Evolutionary conservation across 1,140 invertebrate species (phyloP).

Genomic region (Atta texana): DNA sequence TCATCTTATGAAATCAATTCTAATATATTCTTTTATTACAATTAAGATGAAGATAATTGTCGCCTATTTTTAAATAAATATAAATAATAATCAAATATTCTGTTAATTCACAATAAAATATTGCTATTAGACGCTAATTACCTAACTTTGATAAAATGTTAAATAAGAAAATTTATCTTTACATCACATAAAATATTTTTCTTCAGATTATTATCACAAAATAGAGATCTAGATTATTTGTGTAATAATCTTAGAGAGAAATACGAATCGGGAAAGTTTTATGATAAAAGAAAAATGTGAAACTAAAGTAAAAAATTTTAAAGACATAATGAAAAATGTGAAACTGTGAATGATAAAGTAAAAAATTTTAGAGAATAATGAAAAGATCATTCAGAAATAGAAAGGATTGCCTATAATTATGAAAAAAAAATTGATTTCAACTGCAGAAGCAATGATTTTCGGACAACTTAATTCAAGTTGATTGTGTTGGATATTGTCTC

Average conservation of each 20-base stretch:
- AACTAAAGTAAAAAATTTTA: background rate
- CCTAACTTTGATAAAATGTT: too few species aligned
- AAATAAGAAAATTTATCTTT: background rate
- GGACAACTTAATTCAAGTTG: background rate
- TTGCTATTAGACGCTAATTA: background rate
- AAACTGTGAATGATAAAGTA: background rate
- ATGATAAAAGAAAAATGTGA: background rate
- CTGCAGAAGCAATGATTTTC: background rate
- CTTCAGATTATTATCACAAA: background rate
- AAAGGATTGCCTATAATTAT: background rate
- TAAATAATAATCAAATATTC: background rate
- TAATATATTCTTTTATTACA: background rate
- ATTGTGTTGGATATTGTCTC: background rate
- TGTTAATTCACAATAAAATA: background rate
- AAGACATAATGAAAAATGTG: background rate
- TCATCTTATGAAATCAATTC: background rate
- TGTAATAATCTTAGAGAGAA: background rate
- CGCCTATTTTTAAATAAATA: background rate
- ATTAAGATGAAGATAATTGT: background rate
- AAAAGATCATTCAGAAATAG: background rate
- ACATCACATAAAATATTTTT: background rate
- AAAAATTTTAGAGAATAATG: background rate
- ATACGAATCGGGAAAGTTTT: background rate
- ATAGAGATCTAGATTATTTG: background rate
- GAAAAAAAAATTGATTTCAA: background rate